phyloP scores from a whole-genome alignment of 2,888 invertebrate genomes.

The Thumatha senex region DNA sequence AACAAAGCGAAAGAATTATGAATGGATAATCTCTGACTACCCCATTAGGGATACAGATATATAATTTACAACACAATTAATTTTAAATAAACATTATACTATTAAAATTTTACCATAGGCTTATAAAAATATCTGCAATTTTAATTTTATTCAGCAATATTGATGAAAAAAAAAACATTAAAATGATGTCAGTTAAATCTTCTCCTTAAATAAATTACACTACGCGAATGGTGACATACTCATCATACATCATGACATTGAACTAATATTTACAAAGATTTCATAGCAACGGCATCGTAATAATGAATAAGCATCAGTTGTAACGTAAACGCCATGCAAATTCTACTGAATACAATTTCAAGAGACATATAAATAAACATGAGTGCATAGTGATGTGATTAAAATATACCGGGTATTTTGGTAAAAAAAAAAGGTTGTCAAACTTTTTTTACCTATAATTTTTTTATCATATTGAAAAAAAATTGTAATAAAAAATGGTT shows the following conservation, averaged over 20 bases:
- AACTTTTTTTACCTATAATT: too few species aligned
- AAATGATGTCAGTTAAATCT: background rate
- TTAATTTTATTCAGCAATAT: too few species aligned
- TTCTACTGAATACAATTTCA: background rate
- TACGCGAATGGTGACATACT: constrained; percentile 30
- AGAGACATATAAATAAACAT: background rate
- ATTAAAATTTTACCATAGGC: too few species aligned
- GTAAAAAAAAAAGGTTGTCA: background rate
- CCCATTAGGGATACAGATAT: too few species aligned
- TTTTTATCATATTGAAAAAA: too few species aligned
- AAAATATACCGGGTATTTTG: background rate
- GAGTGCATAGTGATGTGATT: background rate
- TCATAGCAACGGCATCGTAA: constrained; percentile 33
- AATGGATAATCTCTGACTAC: too few species aligned
- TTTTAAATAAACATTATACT: too few species aligned
- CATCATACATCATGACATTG: constrained; percentile 55
- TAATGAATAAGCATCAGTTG: constrained; percentile 31
- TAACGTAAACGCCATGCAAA: constrained; percentile 2
- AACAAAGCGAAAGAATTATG: too few species aligned
- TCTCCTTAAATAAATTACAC: constrained; percentile 30
- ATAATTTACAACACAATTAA: too few species aligned
- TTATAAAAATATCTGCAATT: too few species aligned
- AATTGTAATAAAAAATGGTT: constrained; percentile 17
- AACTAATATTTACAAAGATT: constrained; percentile 43
- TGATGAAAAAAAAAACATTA: too few species aligned